These are phyloP conservation scores for Halictus quadricinctus DNA, from an alignment of 2,888 invertebrate genomes.

Conservation along the genomic window DNA sequence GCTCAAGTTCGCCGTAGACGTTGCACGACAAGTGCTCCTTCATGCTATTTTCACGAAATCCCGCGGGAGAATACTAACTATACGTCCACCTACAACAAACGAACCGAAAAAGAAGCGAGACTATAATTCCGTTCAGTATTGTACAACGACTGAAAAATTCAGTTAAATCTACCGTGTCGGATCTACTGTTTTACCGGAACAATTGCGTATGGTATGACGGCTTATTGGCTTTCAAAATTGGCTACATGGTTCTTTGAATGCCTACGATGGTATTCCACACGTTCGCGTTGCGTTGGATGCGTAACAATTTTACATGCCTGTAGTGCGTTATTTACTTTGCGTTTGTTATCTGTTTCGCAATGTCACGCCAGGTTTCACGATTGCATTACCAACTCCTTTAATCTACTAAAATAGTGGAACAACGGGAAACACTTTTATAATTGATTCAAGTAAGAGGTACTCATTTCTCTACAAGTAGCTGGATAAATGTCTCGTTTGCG, in stretches of 20 bases:
- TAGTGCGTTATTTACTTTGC: not conserved
- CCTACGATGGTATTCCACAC: not conserved
- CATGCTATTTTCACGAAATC: not conserved
- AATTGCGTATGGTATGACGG: not conserved
- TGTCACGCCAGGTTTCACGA: not conserved
- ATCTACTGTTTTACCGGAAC: not conserved
- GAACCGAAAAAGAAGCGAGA: not conserved
- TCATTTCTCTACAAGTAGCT: too few relatives aligned
- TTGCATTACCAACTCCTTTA: not conserved
- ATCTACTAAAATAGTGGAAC: not conserved
- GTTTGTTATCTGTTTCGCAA: not conserved
- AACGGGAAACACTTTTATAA: not conserved
- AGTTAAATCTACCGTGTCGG: not conserved
- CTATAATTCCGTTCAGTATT: not conserved
- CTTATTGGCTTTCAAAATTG: not conserved
- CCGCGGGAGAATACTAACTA: not conserved
- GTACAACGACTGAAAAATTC: not conserved
- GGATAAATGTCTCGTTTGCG: not conserved
- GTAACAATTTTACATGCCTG: not conserved
- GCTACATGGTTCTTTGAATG: not conserved
- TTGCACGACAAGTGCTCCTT: not conserved
- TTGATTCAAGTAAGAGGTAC: not conserved
- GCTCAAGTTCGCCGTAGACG: too few relatives aligned
- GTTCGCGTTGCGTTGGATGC: not conserved
- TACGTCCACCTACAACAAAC: not conserved